A percentile compares a stretch with the other conserved stretches of the same genome.
Evolutionary conservation across 1,140 invertebrate species (phyloP).

Genomic region (Calycopis cecrops): DNA sequence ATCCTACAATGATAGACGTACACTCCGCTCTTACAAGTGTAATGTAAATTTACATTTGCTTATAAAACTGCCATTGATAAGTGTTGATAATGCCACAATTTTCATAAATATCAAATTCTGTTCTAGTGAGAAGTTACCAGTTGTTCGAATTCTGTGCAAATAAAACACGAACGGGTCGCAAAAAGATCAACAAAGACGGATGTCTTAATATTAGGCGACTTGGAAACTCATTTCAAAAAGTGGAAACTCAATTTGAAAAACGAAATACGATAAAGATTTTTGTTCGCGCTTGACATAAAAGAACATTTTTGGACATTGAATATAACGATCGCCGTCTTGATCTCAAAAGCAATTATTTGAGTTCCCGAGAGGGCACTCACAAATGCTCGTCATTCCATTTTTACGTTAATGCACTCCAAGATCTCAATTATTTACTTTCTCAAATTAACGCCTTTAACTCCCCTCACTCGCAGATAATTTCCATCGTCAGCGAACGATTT

Average conservation of each 20-base stretch:
- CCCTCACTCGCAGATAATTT: too few species aligned
- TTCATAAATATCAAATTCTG: too few species aligned
- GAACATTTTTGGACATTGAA: neutral
- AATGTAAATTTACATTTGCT: too few species aligned
- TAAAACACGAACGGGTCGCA: neutral
- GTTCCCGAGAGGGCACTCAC: constrained; percentile 2
- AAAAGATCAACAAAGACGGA: neutral
- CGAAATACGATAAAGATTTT: constrained; percentile 1
- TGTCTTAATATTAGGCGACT: neutral
- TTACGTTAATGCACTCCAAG: neutral
- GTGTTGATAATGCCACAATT: too few species aligned
- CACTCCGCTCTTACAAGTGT: too few species aligned
- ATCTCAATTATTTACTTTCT: neutral
- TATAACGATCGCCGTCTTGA: neutral
- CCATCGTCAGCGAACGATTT: too few species aligned
- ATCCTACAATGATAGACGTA: too few species aligned
- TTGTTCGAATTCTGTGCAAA: too few species aligned
- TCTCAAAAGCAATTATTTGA: neutral
- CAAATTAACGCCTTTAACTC: constrained; percentile 1
- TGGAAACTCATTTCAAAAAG: neutral
- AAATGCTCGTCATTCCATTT: constrained; percentile 3
- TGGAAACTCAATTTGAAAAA: neutral
- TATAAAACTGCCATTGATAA: too few species aligned
- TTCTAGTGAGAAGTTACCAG: too few species aligned
- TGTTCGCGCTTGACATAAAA: neutral